Evolutionary conservation across 2,888 invertebrate species (phyloP).

Genomic region (Andricus curvator): DNA sequence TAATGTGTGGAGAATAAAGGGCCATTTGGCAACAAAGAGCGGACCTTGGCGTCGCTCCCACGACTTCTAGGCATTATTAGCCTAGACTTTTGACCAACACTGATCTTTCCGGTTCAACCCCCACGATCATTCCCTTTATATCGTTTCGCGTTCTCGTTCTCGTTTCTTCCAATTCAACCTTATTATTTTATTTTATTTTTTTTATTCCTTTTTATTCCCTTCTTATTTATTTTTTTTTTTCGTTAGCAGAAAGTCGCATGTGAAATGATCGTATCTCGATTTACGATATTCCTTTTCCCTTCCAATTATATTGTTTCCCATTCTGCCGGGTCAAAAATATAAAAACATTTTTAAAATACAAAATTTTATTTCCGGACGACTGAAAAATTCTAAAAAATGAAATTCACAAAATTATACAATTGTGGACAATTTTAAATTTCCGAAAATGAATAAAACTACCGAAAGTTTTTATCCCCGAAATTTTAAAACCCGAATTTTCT

Average conservation of each 20-base stretch:
- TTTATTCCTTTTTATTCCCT: slow-evolving; percentile 48
- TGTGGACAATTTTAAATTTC: no score
- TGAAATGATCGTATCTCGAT: slow-evolving; percentile 62
- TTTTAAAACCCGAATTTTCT: no score
- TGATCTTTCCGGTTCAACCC: slow-evolving; percentile 61
- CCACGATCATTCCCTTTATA: slow-evolving; percentile 51
- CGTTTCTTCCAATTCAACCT: slow-evolving; percentile 54
- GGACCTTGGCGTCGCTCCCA: slow-evolving; percentile 56
- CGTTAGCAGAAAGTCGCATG: slow-evolving; percentile 53
- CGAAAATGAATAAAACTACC: no score
- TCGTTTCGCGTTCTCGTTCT: slow-evolving; percentile 31
- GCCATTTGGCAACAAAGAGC: slow-evolving; percentile 48
- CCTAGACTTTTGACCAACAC: slow-evolving; percentile 60
- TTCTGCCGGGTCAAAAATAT: no score
- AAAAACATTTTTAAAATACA: no score
- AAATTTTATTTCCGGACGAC: no score
- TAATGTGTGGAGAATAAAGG: slow-evolving; percentile 44
- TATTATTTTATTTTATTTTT: slow-evolving; percentile 45
- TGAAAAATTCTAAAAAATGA: no score
- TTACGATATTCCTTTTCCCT: slow-evolving; percentile 52
- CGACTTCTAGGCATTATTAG: slow-evolving; percentile 62
- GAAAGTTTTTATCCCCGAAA: no score
- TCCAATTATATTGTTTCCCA: slow-evolving; percentile 41
- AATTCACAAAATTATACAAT: no score
- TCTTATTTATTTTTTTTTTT: slow-evolving; percentile 43